Percentiles rank a stretch among this genome's conserved stretches.
phyloP scores from a whole-genome alignment of 2,113 vertebrate species.

The Myotis lucifugus region DNA sequence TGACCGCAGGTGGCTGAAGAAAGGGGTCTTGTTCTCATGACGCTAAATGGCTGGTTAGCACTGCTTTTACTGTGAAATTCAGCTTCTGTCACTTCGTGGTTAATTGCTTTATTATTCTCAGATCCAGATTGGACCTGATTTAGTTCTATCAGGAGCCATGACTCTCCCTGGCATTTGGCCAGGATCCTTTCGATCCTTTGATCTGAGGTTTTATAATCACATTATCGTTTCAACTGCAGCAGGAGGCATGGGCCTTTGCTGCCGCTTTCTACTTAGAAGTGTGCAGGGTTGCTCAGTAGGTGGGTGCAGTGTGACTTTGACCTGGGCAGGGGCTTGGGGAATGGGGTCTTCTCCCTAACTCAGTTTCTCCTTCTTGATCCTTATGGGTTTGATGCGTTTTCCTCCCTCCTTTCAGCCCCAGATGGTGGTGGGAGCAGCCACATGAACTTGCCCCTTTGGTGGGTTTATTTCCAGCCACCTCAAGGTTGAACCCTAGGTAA shows the following conservation, averaged over 20 bases:
- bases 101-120: constrained; percentile 67
- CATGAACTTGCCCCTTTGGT: not conserved
- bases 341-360: not conserved
- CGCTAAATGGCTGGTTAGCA: constrained; percentile 71
- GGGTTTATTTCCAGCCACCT: not conserved
- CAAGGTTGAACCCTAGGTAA: not conserved
- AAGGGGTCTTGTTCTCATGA: constrained; percentile 77
- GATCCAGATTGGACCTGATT: constrained; percentile 71
- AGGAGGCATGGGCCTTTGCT: constrained; percentile 36
- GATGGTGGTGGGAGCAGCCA: not conserved
- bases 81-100: constrained; percentile 68
- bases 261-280: not conserved
- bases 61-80: constrained; percentile 78
- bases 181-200: constrained; percentile 73
- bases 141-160: constrained; percentile 70
- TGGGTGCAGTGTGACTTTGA: not conserved
- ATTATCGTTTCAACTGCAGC: constrained; percentile 8
- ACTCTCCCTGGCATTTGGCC: constrained; percentile 72
- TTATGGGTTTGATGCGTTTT: constrained; percentile 15
- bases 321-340: not conserved
- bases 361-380: constrained; percentile 16
- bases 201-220: constrained; percentile 71
- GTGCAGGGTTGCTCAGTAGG: not conserved
- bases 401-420: not conserved
- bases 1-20: constrained; percentile 80